phyloP scores from a whole-genome alignment of 2,888 invertebrate species.

The Argyresthia albistria region DNA sequence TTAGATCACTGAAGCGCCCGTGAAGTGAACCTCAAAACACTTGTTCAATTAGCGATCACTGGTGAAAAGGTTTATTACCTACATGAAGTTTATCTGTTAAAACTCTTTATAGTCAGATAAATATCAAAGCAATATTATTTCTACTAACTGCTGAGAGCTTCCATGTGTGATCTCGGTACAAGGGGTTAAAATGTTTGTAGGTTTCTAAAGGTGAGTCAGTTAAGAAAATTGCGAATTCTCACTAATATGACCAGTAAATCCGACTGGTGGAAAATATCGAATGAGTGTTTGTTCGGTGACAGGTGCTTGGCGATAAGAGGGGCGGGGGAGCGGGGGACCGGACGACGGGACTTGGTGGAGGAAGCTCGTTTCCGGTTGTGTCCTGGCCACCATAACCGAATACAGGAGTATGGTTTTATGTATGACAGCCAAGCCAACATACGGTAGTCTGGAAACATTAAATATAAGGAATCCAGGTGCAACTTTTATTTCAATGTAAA shows the following conservation, averaged over 20 bases:
- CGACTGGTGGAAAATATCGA: slow-evolving; percentile 15
- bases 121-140: too few species aligned
- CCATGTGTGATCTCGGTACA: too few species aligned
- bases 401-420: too few species aligned
- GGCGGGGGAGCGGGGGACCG: neutral
- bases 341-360: neutral
- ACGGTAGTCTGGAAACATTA: too few species aligned
- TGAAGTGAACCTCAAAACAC: slow-evolving; percentile 56
- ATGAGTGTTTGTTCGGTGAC: slow-evolving; percentile 22
- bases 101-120: too few species aligned
- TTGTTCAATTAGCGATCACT: slow-evolving; percentile 67
- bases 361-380: neutral
- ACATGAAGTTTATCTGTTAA: slow-evolving; percentile 17
- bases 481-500: too few species aligned
- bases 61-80: slow-evolving; percentile 47
- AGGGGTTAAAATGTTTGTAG: neutral
- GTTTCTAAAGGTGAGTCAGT: neutral
- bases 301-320: slow-evolving; percentile 7
- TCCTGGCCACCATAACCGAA: too few species aligned
- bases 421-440: too few species aligned
- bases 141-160: too few species aligned
- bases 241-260: neutral
- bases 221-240: neutral
- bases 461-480: too few species aligned
- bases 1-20: slow-evolving; percentile 58